Conservation (phyloP, 2,888 invertebrate genomes). For the Acanthosoma haemorrhoidale region DNA sequence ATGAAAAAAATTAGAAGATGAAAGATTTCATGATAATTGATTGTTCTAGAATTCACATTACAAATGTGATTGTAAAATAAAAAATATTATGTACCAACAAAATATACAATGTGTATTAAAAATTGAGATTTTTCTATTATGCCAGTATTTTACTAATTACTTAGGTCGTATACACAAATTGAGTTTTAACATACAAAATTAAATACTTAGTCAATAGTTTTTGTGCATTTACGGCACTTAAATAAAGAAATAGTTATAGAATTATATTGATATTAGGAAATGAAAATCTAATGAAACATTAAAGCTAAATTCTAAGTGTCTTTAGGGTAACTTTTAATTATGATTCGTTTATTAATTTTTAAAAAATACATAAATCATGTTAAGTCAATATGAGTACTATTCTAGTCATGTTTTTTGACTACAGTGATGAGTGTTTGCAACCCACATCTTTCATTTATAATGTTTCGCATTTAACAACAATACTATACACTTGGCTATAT, state of each 20-base stretch:
- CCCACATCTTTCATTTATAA: constrained; percentile 27
- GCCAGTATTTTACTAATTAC: background rate
- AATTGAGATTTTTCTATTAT: background rate
- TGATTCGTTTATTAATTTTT: constrained; percentile 25
- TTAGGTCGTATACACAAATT: constrained; percentile 29
- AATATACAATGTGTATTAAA: background rate
- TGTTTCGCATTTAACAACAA: constrained; percentile 26
- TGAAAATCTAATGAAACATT: constrained; percentile 18
- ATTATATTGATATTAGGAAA: constrained; percentile 11
- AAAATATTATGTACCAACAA: background rate
- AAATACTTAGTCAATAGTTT: constrained; percentile 33
- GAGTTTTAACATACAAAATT: constrained; percentile 23
- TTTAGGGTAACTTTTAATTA: constrained; percentile 26
- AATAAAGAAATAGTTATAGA: constrained; percentile 1
- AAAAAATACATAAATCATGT: constrained; percentile 19
- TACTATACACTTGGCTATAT: constrained; percentile 21
- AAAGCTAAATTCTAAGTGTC: constrained; percentile 16
- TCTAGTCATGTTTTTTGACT: constrained; percentile 24
- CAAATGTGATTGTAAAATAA: background rate
- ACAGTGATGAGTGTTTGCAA: constrained; percentile 15
- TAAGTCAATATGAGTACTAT: constrained; percentile 13
- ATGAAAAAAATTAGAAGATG: no score
- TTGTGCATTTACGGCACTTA: constrained; percentile 40
- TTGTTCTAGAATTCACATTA: no score
- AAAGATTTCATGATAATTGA: no score